phyloP scores from a whole-genome alignment of 1,140 invertebrate species.

The Microvelia longipes region DNA sequence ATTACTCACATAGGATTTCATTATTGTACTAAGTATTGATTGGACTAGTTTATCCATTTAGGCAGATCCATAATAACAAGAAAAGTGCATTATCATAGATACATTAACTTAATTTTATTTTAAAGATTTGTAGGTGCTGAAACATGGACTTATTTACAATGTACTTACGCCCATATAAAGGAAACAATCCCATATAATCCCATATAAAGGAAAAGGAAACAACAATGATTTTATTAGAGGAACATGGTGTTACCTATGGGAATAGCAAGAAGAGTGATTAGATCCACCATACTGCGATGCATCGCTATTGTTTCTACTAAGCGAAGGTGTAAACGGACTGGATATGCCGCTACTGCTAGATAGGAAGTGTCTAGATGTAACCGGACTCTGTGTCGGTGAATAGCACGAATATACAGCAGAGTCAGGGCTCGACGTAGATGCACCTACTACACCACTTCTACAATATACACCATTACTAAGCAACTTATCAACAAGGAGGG shows the following conservation, averaged over 20 bases:
- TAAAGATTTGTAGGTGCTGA: too few species aligned
- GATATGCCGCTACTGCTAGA: conserved; percentile 34
- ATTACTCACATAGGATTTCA: too few species aligned
- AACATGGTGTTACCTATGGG: conserved; percentile 46
- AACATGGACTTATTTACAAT: too few species aligned
- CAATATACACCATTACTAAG: conserved; percentile 30
- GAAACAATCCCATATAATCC: too few species aligned
- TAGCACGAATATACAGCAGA: conserved; percentile 77
- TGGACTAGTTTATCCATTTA: too few species aligned
- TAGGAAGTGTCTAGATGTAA: conserved; percentile 59
- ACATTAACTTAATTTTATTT: too few species aligned
- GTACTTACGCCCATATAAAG: too few species aligned
- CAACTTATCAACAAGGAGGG: conserved; percentile 43
- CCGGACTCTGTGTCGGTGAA: conserved; percentile 62
- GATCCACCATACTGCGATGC: conserved; percentile 47
- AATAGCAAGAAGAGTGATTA: conserved; percentile 57
- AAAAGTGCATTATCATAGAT: too few species aligned
- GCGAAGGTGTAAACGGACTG: conserved; percentile 54
- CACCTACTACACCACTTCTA: conserved; percentile 21
- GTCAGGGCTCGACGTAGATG: conserved; percentile 56
- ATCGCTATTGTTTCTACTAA: conserved; percentile 77
- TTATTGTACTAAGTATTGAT: too few species aligned
- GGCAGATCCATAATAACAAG: too few species aligned
- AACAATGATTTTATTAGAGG: too few species aligned
- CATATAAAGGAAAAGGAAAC: too few species aligned